These are phyloP conservation scores for Ceriagrion tenellum DNA, from an alignment of 2,888 invertebrate species.

Conservation along the genomic window DNA sequence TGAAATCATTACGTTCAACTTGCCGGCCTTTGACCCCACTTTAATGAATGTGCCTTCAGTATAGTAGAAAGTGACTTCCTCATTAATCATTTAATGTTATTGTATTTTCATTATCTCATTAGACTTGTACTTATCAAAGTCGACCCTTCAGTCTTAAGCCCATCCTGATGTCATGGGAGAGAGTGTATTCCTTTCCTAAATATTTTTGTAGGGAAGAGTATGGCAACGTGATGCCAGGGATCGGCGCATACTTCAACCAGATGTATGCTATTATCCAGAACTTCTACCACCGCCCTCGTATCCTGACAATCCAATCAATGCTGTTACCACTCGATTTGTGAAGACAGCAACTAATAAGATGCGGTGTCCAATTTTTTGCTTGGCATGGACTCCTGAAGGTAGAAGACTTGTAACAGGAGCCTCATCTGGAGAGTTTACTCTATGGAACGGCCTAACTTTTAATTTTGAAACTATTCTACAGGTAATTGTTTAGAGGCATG, in stretches of 20 bases:
- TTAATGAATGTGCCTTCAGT: too few species aligned
- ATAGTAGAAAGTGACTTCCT: too few species aligned
- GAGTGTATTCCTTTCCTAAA: neutral
- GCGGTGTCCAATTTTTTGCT: conserved; percentile 99
- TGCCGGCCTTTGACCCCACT: too few species aligned
- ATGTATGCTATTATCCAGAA: conserved; percentile 96
- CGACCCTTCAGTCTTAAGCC: neutral
- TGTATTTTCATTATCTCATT: neutral
- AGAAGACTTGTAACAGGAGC: conserved; percentile 98
- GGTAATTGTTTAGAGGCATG: conserved; percentile 79
- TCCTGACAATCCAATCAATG: conserved; percentile 97
- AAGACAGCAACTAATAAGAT: conserved; percentile 99
- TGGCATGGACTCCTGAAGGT: conserved; percentile 99
- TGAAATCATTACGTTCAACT: too few species aligned
- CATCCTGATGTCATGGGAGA: too few species aligned
- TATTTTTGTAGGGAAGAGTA: conserved; percentile 85
- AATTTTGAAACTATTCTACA: conserved; percentile 99
- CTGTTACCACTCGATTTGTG: conserved; percentile 94
- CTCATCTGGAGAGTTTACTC: conserved; percentile 99
- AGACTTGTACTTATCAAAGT: neutral
- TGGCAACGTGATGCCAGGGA: conserved; percentile 98
- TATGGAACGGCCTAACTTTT: conserved; percentile 99
- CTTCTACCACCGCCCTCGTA: conserved; percentile 96
- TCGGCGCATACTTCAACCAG: conserved; percentile 93
- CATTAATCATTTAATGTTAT: too few species aligned